Evolutionary conservation across 2,888 invertebrate genomes (phyloP).

Genomic region (Auanema freiburgensis): DNA sequence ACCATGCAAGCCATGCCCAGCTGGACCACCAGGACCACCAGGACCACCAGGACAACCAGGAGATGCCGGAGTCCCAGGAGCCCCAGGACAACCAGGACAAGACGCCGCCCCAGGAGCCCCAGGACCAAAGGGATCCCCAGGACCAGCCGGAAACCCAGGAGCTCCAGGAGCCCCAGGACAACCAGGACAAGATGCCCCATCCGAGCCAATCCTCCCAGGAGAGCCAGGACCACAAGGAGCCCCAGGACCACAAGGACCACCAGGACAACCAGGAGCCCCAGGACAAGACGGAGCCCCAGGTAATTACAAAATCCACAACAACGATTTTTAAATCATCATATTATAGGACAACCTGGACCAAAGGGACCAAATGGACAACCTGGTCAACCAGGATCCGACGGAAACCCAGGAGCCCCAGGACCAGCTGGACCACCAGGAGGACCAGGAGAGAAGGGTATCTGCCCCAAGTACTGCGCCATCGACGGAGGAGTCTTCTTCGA

Average conservation of each 20-base stretch:
- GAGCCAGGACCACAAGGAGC: conserved; percentile 51
- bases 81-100: conserved; percentile 44
- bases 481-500: conserved; percentile 63
- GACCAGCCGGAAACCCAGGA: conserved; percentile 50
- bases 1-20: conserved; percentile 55
- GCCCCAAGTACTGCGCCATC: conserved; percentile 34
- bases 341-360: conserved; percentile 14
- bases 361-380: conserved; percentile 21
- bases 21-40: conserved; percentile 48
- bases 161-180: conserved; percentile 52
- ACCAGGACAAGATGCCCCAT: conserved; percentile 50
- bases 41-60: conserved; percentile 47
- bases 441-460: conserved; percentile 23
- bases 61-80: conserved; percentile 41
- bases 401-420: conserved; percentile 24
- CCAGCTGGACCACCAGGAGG: conserved; percentile 20
- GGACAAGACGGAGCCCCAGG: conserved; percentile 48
- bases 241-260: conserved; percentile 51
- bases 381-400: conserved; percentile 24
- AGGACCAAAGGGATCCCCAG: conserved; percentile 48
- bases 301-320: background rate
- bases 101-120: conserved; percentile 49
- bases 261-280: conserved; percentile 47
- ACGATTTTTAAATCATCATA: too few relatives aligned
- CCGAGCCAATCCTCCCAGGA: conserved; percentile 49